Evolutionary conservation across 2,888 invertebrate genomes (phyloP).

Genomic region (Amblyteles armatorius): DNA sequence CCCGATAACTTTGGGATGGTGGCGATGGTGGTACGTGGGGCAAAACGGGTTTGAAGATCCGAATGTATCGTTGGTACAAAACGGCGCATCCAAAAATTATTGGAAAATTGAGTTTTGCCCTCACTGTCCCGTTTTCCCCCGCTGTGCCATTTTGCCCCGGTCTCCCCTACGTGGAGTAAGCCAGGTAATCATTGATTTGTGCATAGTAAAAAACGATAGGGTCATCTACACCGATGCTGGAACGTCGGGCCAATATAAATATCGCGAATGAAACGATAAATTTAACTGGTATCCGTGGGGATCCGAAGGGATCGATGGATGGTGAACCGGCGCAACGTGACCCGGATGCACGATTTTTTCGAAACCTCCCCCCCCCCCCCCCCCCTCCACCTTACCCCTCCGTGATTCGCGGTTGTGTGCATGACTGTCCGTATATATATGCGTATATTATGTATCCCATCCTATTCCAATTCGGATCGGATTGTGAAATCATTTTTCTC

Average conservation of each 20-base stretch:
- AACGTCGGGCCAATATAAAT: constrained; percentile 68
- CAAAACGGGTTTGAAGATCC: too few species aligned
- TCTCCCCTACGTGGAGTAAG: neutral
- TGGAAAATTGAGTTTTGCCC: too few species aligned
- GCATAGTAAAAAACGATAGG: neutral
- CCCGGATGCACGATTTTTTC: constrained; percentile 66
- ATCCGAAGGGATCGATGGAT: constrained; percentile 69
- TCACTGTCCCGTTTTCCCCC: too few species aligned
- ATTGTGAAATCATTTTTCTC: constrained; percentile 64
- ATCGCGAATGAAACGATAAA: constrained; percentile 71
- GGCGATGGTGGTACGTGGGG: too few species aligned
- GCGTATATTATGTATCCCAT: constrained; percentile 40
- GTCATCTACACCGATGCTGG: constrained; percentile 31
- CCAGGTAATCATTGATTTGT: too few species aligned
- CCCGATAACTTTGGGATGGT: too few species aligned
- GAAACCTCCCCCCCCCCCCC: constrained; percentile 42
- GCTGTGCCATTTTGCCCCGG: too few species aligned
- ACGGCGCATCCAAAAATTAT: too few species aligned
- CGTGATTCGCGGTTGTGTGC: neutral
- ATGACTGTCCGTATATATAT: constrained; percentile 18
- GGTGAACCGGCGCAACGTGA: constrained; percentile 68
- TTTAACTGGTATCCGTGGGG: constrained; percentile 68
- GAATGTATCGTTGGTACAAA: too few species aligned
- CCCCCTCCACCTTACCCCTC: neutral
- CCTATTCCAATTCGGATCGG: constrained; percentile 28